Evolutionary conservation across 1,140 invertebrate species (phyloP).

Genomic region (Lasioglossum albipes): DNA sequence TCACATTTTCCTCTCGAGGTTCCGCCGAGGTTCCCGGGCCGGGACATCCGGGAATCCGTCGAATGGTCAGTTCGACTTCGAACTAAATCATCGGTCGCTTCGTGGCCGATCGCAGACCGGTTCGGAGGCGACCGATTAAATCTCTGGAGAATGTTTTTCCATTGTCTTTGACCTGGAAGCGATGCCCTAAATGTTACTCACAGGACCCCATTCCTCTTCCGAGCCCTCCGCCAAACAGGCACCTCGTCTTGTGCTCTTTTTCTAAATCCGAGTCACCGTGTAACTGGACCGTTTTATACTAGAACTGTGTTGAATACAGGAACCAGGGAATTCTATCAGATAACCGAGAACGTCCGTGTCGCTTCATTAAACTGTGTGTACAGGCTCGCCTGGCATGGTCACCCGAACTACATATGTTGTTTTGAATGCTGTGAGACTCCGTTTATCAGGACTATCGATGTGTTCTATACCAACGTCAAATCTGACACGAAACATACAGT

Average conservation of each 20-base stretch:
- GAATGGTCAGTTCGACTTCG: constrained; percentile 18
- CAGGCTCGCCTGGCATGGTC: no score
- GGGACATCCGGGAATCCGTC: constrained; percentile 39
- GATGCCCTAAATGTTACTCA: constrained; percentile 13
- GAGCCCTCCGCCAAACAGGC: background rate
- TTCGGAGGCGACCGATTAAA: constrained; percentile 48
- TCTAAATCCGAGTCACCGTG: background rate
- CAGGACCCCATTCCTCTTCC: background rate
- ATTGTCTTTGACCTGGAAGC: background rate
- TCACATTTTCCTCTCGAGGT: constrained; percentile 49
- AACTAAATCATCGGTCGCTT: constrained; percentile 36
- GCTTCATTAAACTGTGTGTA: background rate
- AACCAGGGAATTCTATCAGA: no score
- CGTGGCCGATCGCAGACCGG: background rate
- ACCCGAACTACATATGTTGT: no score
- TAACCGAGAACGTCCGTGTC: no score
- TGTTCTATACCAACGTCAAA: no score
- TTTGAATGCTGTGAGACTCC: no score
- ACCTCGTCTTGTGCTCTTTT: background rate
- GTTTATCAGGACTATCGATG: no score
- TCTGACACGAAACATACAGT: no score
- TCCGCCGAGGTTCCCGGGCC: constrained; percentile 26
- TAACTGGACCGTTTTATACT: no score
- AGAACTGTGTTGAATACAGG: no score
- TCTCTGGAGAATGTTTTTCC: constrained; percentile 32